Evolutionary conservation across 2,797 vertebrate species (phyloP).

Genomic region (Gallirallus australis): DNA sequence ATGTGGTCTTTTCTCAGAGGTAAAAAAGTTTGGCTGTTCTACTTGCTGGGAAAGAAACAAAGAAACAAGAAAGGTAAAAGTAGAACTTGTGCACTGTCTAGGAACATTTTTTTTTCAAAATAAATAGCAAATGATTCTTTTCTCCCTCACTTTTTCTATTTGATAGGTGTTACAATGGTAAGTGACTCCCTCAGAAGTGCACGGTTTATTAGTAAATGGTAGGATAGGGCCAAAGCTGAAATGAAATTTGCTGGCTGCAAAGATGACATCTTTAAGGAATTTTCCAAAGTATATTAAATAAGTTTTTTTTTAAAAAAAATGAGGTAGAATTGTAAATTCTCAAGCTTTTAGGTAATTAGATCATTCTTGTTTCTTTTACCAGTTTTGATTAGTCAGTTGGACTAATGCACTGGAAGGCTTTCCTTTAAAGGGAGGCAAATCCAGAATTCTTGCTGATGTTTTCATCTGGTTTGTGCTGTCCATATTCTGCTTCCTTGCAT

Average conservation of each 20-base stretch:
- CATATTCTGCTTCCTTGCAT: neutral
- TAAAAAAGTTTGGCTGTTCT: neutral
- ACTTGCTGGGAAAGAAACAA: neutral
- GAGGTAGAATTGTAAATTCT: neutral
- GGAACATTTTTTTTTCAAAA: neutral
- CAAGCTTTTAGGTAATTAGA: neutral
- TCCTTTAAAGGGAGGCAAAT: neutral
- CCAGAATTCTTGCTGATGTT: neutral
- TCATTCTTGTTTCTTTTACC: neutral
- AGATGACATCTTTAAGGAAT: neutral
- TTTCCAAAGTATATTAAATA: neutral
- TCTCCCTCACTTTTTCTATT: neutral
- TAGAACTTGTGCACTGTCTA: neutral
- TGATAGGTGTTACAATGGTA: neutral
- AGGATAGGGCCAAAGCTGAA: neutral
- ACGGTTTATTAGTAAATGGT: neutral
- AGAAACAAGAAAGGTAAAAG: neutral
- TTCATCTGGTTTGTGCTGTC: neutral
- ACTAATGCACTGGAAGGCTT: rapidly evolving
- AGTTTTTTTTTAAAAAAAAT: neutral
- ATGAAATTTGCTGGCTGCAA: neutral
- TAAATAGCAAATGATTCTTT: neutral
- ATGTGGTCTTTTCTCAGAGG: neutral
- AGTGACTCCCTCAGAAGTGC: neutral
- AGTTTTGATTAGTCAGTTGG: neutral